These are phyloP conservation scores for Ptilorrhoa leucosticta DNA, from an alignment of 2,113 vertebrate genomes.

Conservation along the genomic window DNA sequence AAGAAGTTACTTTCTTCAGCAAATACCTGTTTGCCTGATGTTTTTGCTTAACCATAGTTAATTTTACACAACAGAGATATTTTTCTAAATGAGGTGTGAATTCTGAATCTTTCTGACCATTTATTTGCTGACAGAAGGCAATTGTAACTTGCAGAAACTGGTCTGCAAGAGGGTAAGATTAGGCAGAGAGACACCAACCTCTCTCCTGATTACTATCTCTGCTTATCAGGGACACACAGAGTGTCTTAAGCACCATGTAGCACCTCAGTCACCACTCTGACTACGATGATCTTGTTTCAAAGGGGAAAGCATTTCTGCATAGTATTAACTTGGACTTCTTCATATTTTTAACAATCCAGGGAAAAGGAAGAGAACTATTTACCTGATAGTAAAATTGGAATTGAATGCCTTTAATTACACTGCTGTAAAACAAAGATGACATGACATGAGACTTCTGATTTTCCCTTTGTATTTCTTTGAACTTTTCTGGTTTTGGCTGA, in stretches of 20 bases:
- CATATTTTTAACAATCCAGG: not conserved
- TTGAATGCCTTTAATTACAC: not conserved
- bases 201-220: not conserved
- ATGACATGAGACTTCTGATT: not conserved
- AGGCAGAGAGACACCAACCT: not conserved
- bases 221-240: not conserved
- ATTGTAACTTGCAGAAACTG: not conserved
- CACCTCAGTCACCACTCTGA: not conserved
- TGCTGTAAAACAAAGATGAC: not conserved
- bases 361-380: not conserved
- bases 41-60: not conserved
- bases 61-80: not conserved
- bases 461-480: not conserved
- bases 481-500: not conserved
- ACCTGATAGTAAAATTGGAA: not conserved
- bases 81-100: not conserved
- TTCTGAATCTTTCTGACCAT: not conserved
- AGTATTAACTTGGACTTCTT: not conserved
- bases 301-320: not conserved
- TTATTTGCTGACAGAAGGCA: not conserved
- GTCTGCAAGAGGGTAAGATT: not conserved
- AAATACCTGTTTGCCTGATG: not conserved
- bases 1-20: not conserved
- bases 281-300: not conserved
- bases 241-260: not conserved